A percentile compares a stretch with the other conserved stretches of the same genome.
Evolutionary conservation across 2,888 invertebrate genomes (phyloP).

Genomic region (Fragum whitleyi): DNA sequence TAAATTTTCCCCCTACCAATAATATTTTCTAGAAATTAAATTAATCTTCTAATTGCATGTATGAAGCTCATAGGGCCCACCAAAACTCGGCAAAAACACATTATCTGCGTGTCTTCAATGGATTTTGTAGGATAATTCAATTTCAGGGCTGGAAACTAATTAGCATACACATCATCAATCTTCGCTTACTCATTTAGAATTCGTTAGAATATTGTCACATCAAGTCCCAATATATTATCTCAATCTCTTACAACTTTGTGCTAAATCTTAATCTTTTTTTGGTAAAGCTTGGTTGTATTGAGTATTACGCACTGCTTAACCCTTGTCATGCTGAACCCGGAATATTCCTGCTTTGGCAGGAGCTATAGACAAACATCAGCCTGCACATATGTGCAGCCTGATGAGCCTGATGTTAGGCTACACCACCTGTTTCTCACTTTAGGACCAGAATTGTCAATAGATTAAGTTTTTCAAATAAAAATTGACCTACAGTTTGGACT

Average conservation of each 20-base stretch:
- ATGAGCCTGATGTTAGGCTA: too few relatives aligned
- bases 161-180: conserved; percentile 61
- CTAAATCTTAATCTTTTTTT: too few relatives aligned
- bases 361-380: too few relatives aligned
- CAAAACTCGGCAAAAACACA: conserved; percentile 55
- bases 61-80: conserved; percentile 52
- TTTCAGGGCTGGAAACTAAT: conserved; percentile 52
- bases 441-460: too few relatives aligned
- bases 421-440: too few relatives aligned
- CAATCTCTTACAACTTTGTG: background rate
- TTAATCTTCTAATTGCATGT: conserved; percentile 66
- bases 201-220: conserved; percentile 50
- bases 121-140: conserved; percentile 65
- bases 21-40: conserved; percentile 59
- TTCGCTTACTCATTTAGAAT: conserved; percentile 44
- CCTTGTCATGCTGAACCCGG: too few relatives aligned
- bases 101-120: conserved; percentile 60
- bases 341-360: too few relatives aligned
- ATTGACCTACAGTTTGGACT: too few relatives aligned
- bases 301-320: too few relatives aligned
- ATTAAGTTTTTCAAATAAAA: too few relatives aligned
- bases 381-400: too few relatives aligned
- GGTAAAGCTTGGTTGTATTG: too few relatives aligned
- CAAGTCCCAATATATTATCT: conserved; percentile 50
- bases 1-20: conserved; percentile 54